A percentile compares a stretch with the other conserved stretches of the same genome.
These are phyloP conservation scores for Hyperopisus bebe DNA, from an alignment of 2,113 vertebrate species.

Conservation along the genomic window DNA sequence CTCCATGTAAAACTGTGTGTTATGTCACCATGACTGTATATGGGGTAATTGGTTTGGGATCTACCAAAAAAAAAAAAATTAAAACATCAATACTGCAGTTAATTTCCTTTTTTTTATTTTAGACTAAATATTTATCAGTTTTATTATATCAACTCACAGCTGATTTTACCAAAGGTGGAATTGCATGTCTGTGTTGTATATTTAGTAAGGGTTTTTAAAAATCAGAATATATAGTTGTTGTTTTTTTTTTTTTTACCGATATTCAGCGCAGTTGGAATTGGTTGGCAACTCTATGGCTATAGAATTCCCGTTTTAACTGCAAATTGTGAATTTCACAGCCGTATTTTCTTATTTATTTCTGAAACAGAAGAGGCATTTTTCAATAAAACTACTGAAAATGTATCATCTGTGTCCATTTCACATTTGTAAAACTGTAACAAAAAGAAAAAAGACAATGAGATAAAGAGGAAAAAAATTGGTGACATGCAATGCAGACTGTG, in stretches of 20 bases:
- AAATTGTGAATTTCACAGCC: constrained; percentile 99
- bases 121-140: constrained; percentile 72
- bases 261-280: constrained; percentile 88
- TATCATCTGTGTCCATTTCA: constrained; percentile 35
- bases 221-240: constrained; percentile 79
- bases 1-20: constrained; percentile 32
- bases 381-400: constrained; percentile 99
- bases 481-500: constrained; percentile 8
- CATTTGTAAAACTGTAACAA: constrained; percentile 14
- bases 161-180: constrained; percentile 81
- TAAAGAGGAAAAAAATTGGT: neutral
- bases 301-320: constrained; percentile 97
- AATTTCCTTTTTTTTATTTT: constrained; percentile 65
- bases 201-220: constrained; percentile 79
- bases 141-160: constrained; percentile 76
- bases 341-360: constrained; percentile 99
- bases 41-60: constrained; percentile 53
- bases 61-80: constrained; percentile 54
- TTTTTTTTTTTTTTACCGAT: constrained; percentile 65
- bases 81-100: constrained; percentile 60
- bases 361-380: constrained; percentile 99
- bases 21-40: constrained; percentile 44
- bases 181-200: constrained; percentile 99
- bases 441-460: neutral
- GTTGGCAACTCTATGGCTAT: constrained; percentile 93